Evolutionary conservation across 1,140 invertebrate species (phyloP), one percentile per base, ranked within the genome.

Genomic region (Drosophila insularis): DNA sequence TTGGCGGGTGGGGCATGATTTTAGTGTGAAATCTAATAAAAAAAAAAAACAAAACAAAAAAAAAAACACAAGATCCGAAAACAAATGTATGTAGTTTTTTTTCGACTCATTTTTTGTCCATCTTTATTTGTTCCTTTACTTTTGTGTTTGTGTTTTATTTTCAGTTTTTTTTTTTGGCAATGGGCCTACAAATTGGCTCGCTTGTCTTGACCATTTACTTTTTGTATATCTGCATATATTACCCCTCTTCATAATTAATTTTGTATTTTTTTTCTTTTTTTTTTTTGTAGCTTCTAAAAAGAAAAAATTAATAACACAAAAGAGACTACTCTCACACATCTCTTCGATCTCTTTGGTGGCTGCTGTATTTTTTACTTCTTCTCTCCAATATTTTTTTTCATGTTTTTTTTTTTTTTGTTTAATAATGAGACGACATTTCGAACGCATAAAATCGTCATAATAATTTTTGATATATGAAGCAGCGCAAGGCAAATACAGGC

Each of bases 401-500:
- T 69, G 53, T 46, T 54, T 65, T 27, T 71, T 67, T 53, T 61
- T 80, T 87, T 86, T 87, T 86, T 87, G 90, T 91, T 91, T 89
- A 91, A 91, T 91, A 91, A 91, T 91, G 90, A 91, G 90, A 91
- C 90, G 90, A 91, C 90, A 91, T 91, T 91, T 91, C 90, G 90
- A 91, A 91, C 89, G 90, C 89, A 91, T 91, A 91, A 91, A 91
- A 91, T 91, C 90, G 90, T 91, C 90, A 91, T 91, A 91, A 91
- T 91, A 91, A 91, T 91, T 91, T 91, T 91, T 91, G 90, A 91
- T 91, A 91, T 91, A 91, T 91, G 90, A 89, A 91, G 90, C 90
- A 85, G 90, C 78, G 77, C 74, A 78, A 71, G 77, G 81, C 74
- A 76, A 58, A 80, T 86, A 69, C 81, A 79, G 71, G 58, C 63